These are phyloP conservation scores for Drosophila greeni DNA, from an alignment of 2,888 invertebrate genomes.

Conservation along the genomic window DNA sequence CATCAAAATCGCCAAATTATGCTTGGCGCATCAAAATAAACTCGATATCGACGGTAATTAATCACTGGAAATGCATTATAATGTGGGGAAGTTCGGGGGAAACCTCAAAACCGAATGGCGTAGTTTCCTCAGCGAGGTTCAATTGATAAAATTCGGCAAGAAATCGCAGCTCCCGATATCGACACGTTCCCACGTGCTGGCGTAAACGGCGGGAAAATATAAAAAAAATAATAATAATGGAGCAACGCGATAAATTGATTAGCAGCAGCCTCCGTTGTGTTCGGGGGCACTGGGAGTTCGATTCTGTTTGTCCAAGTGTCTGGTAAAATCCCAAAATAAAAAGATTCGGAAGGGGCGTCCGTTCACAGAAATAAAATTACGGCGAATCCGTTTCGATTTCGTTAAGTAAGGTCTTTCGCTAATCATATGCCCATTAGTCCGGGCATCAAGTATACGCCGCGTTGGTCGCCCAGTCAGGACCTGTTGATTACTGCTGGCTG, in stretches of 20 bases:
- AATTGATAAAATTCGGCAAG: conserved; percentile 35
- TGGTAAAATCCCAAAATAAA: conserved; percentile 15
- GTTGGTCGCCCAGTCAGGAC: conserved; percentile 41
- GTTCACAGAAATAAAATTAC: conserved; percentile 41
- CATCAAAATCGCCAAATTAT: conserved; percentile 38
- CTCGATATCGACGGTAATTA: conserved; percentile 24
- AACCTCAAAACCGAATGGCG: conserved; percentile 31
- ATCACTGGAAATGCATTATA: conserved; percentile 31
- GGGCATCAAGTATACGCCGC: conserved; percentile 21
- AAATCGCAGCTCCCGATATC: conserved; percentile 16
- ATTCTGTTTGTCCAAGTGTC: conserved; percentile 27
- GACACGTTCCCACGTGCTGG: conserved; percentile 42
- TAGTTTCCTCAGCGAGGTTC: conserved; percentile 37
- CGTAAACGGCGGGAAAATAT: conserved; percentile 14
- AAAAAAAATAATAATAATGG: conserved; percentile 11
- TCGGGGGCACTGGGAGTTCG: background rate
- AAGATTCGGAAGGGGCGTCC: background rate
- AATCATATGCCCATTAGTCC: conserved; percentile 26
- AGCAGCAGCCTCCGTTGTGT: conserved; percentile 29
- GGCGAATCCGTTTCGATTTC: conserved; percentile 34
- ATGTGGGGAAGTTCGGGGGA: conserved; percentile 7
- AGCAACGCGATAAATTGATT: conserved; percentile 35
- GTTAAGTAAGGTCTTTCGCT: conserved; percentile 47
- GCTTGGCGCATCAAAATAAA: conserved; percentile 40
- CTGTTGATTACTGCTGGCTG: conserved; percentile 56